Evolutionary conservation across 2,113 vertebrate species (phyloP).

Genomic region (Cacatua alba): DNA sequence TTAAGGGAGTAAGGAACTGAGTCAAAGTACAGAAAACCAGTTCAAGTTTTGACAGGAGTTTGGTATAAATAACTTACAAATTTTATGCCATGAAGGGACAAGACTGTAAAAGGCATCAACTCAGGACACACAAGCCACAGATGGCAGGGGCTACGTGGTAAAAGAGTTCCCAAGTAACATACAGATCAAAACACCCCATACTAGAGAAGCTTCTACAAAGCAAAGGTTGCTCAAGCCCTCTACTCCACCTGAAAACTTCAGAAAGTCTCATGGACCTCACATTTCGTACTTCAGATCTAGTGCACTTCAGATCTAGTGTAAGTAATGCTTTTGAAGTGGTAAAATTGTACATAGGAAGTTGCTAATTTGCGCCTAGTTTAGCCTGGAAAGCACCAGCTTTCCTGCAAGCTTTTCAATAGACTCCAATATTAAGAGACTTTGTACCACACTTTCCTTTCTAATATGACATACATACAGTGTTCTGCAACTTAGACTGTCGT

Average conservation of each 20-base stretch:
- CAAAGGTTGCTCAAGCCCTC: background rate
- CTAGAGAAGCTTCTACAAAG: background rate
- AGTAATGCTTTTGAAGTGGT: background rate
- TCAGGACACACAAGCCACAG: background rate
- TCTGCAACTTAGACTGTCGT: background rate
- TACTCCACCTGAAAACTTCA: background rate
- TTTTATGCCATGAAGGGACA: background rate
- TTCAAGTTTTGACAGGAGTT: conserved; percentile 33
- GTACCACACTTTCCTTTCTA: background rate
- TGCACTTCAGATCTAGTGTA: background rate
- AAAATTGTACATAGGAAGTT: background rate
- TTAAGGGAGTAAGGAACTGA: background rate
- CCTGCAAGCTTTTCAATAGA: background rate
- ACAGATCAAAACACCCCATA: background rate
- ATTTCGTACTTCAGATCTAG: background rate
- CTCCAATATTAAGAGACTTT: background rate
- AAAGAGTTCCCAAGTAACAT: background rate
- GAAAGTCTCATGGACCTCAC: background rate
- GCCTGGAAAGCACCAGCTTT: background rate
- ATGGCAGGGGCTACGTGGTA: rapidly evolving
- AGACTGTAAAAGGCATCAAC: background rate
- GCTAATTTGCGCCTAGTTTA: background rate
- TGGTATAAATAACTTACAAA: conserved; percentile 21
- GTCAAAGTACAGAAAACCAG: conserved; percentile 49
- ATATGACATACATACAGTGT: background rate